Percentiles rank a stretch among this genome's conserved stretches.
phyloP scores from a whole-genome alignment of 2,888 invertebrate genomes.

The Augochlorella aurata region DNA sequence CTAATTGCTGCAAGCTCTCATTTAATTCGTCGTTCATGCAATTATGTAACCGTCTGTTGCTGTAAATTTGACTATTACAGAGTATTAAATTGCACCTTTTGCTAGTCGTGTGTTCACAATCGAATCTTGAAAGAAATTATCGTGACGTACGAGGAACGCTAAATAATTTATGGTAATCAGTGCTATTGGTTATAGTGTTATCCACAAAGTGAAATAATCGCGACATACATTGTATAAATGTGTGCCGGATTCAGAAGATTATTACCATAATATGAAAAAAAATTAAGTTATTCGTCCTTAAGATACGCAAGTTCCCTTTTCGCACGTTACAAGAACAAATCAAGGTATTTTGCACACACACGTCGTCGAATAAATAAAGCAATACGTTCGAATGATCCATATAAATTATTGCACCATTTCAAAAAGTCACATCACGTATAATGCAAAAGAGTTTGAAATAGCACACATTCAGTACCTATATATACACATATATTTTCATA shows the following conservation, averaged over 20 bases:
- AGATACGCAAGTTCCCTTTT: conserved; percentile 11
- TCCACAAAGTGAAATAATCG: conserved; percentile 3
- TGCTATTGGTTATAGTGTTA: conserved; percentile 21
- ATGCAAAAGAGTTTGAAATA: conserved; percentile 22
- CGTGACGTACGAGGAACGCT: conserved; percentile 22
- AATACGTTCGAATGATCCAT: conserved; percentile 9
- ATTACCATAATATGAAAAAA: conserved; percentile 20
- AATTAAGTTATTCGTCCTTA: conserved; percentile 22
- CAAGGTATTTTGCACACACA: conserved; percentile 24
- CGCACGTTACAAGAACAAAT: conserved; percentile 21
- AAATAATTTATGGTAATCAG: conserved; percentile 26
- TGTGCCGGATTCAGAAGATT: conserved; percentile 38
- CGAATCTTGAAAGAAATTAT: conserved; percentile 1
- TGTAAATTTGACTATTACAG: conserved; percentile 17
- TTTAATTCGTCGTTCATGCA: conserved; percentile 19
- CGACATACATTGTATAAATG: conserved; percentile 13
- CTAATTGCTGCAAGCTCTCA: conserved; percentile 15
- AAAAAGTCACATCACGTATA: conserved; percentile 7
- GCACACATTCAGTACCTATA: not conserved
- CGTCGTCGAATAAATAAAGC: conserved; percentile 57
- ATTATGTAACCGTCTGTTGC: conserved; percentile 15
- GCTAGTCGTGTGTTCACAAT: conserved; percentile 25
- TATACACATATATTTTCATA: not conserved
- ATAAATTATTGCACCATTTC: conserved; percentile 33
- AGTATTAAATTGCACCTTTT: conserved; percentile 8